Evolutionary conservation across 1,140 invertebrate species (phyloP), one percentile per base, ranked within the genome.

Genomic region (Rhynchophorus ferrugineus): DNA sequence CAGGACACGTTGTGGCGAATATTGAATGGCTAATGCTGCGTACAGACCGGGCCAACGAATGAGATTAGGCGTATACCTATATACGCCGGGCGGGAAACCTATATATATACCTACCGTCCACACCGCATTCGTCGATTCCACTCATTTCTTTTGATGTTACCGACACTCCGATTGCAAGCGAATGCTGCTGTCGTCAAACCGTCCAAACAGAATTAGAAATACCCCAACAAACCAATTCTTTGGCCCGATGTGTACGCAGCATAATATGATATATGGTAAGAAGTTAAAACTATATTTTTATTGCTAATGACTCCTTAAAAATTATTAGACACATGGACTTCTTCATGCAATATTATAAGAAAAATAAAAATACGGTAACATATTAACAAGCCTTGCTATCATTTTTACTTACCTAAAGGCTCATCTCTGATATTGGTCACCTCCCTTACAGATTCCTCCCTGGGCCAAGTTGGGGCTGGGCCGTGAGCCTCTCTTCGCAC

Each of bases 401-500:
- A 9, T 17, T 39, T 39, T 39, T 39, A 9, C 14, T 39, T 39
- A 66, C 62, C 52, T 34, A 65, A 52, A 61, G 58, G 63, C 34
- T 66, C 65, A 39, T 66, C 64, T 29, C 58, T 21, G 7, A 33
- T 37, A 38, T 63, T 59, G 21, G 56, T 60, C 11, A 20, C 50
- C 29, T 61, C 59, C 35, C 60, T 61, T 13, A 54, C 42, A 33
- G 59, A 45, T 39, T 67, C 63, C 9, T 50, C 48, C 13, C 38
- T 29, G 6, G 17, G 45, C 49, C 17, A 54, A 48, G 61, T 61
- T 61, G 13, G 60, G 63, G 44, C 62, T 61, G n/a, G 63, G n/a
- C 21, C 61, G 7, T 62, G 61, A 7, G 58, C 51, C 36, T 65
- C 65, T 6, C 61, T 61, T 48, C 61, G 57, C n/a, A 64, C 43